Conservation (phyloP, 2,888 invertebrate species). For the Pseudanteris insignis region DNA sequence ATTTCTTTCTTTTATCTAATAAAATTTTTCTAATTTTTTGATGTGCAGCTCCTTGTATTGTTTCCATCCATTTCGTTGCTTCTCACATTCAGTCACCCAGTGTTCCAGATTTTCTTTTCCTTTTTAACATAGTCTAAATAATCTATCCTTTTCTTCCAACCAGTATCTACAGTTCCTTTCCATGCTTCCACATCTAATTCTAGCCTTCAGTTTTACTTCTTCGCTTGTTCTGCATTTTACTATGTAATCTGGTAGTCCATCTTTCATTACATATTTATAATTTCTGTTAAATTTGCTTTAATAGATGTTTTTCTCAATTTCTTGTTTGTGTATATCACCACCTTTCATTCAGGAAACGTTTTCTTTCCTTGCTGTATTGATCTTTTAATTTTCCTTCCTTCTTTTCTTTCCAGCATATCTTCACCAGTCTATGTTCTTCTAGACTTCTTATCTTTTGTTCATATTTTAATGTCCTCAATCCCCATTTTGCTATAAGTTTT, state of each 20-base stretch:
- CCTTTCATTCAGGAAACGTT: not conserved
- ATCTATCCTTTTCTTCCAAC: not conserved
- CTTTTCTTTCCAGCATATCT: constrained; percentile 7
- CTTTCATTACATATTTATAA: not conserved
- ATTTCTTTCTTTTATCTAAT: not conserved
- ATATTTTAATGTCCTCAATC: constrained; percentile 6
- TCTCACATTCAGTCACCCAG: not conserved
- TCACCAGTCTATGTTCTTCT: not conserved
- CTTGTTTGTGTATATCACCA: not conserved
- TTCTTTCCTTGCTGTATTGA: not conserved
- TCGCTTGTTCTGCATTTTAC: not conserved
- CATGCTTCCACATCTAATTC: not conserved
- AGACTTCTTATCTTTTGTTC: constrained; percentile 5
- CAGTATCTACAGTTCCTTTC: not conserved
- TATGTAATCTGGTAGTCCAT: not conserved
- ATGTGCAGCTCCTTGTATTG: not conserved
- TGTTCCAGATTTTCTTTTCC: not conserved
- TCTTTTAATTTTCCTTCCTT: not conserved
- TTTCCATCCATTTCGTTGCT: not conserved
- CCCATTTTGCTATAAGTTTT: not conserved
- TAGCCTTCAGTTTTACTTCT: not conserved
- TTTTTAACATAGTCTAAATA: not conserved
- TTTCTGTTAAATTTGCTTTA: not conserved
- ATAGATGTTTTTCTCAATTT: not conserved
- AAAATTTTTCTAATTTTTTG: not conserved